Percentiles rank a stretch among this genome's conserved stretches.
Conservation (phyloP, 1,140 invertebrate species). For the Drosophila arizonae region DNA sequence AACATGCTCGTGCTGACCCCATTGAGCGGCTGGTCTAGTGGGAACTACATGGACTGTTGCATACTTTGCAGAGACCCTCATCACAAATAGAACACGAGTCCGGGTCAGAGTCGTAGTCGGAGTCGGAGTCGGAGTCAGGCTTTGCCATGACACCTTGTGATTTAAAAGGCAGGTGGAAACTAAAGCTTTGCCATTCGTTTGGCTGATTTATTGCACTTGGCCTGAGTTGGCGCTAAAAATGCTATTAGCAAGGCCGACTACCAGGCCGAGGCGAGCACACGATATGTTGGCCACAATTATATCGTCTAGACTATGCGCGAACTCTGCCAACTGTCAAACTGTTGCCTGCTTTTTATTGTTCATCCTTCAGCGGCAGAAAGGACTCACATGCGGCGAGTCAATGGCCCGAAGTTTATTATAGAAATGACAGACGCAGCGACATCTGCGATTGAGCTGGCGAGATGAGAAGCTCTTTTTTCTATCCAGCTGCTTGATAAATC, state of each 20-base stretch:
- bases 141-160: constrained; percentile 69
- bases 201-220: constrained; percentile 61
- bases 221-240: constrained; percentile 64
- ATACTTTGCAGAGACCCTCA: constrained; percentile 60
- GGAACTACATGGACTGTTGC: constrained; percentile 31
- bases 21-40: constrained; percentile 41
- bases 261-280: constrained; percentile 30
- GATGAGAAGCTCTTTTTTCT: constrained; percentile 21
- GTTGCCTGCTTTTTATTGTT: constrained; percentile 34
- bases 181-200: constrained; percentile 45
- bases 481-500: constrained; percentile 67
- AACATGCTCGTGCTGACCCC: constrained; percentile 59
- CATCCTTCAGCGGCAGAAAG: constrained; percentile 11
- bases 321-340: constrained; percentile 59
- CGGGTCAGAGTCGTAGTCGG: background rate
- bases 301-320: constrained; percentile 60
- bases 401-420: constrained; percentile 65
- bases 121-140: constrained; percentile 1
- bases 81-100: constrained; percentile 50
- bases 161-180: constrained; percentile 73
- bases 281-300: constrained; percentile 62
- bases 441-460: constrained; percentile 39
- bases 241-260: constrained; percentile 42
- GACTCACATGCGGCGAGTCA: constrained; percentile 26
- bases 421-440: constrained; percentile 71